Conservation (phyloP, 2,113 vertebrate genomes). For the Tringa solitaria region DNA sequence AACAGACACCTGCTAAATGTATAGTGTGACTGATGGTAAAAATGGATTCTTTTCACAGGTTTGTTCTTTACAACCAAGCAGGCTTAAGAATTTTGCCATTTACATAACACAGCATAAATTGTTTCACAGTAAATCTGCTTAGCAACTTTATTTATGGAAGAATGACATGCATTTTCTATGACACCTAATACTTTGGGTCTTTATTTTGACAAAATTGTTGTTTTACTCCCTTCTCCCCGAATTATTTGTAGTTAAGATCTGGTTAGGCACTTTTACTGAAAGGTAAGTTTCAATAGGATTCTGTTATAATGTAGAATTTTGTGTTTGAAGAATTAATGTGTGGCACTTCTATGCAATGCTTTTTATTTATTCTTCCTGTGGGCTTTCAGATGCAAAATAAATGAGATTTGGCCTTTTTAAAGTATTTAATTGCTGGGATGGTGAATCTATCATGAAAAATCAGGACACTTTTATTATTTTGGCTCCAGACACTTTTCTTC, state of each 20-base stretch:
- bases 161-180: constrained; percentile 48
- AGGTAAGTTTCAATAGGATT: constrained; percentile 44
- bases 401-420: constrained; percentile 18
- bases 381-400: constrained; percentile 49
- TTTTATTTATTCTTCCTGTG: constrained; percentile 26
- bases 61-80: constrained; percentile 44
- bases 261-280: constrained; percentile 45
- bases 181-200: constrained; percentile 55
- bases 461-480: not conserved
- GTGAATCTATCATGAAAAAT: constrained; percentile 25
- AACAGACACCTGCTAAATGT: constrained; percentile 63
- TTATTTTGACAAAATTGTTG: constrained; percentile 59
- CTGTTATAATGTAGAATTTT: not conserved
- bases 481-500: not conserved
- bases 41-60: constrained; percentile 57
- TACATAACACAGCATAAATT: constrained; percentile 53
- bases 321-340: not conserved
- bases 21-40: constrained; percentile 39
- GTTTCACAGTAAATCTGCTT: constrained; percentile 67
- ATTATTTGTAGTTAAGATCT: constrained; percentile 57
- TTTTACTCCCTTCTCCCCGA: constrained; percentile 30
- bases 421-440: constrained; percentile 31
- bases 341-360: not conserved
- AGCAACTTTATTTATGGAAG: constrained; percentile 66
- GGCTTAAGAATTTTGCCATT: constrained; percentile 48